phyloP scores from a whole-genome alignment of 37 sponge, comb jelly and placozoan species.

The Spongilla lacustris region DNA sequence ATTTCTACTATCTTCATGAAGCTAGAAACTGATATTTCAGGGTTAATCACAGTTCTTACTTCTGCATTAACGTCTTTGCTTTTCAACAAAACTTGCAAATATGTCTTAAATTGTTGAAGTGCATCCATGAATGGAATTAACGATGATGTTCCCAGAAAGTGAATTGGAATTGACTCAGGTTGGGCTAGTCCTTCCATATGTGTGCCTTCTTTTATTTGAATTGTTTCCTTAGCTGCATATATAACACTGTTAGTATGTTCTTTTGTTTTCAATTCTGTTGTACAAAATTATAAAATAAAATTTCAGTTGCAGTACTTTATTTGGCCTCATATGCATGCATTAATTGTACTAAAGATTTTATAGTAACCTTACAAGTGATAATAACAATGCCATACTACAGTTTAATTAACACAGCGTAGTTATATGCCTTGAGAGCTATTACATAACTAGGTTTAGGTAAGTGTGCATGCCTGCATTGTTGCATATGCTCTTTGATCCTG shows the following conservation, averaged over 20 bases:
- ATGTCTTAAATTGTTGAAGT: background rate
- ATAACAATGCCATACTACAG: no score
- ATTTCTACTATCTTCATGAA: background rate
- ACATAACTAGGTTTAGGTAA: background rate
- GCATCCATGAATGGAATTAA: background rate
- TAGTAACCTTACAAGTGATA: no score
- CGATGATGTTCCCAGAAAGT: background rate
- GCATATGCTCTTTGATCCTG: no score
- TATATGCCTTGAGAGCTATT: background rate
- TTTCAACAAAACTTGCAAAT: slow-evolving; percentile 1
- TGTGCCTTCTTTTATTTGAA: background rate
- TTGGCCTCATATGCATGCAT: background rate
- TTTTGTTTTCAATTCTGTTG: background rate
- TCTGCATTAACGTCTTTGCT: background rate
- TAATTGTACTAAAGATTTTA: background rate
- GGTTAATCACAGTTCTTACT: background rate
- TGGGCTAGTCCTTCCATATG: background rate
- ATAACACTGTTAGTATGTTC: background rate
- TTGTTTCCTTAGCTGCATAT: background rate
- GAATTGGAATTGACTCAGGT: background rate
- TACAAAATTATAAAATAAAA: background rate
- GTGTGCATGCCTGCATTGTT: no score
- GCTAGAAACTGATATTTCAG: background rate
- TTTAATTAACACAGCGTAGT: background rate
- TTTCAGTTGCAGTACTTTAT: background rate